Percentiles rank a stretch among this genome's conserved stretches.
These are phyloP conservation scores for Bufo gargarizans DNA, from an alignment of 2,113 vertebrate genomes.

Conservation along the genomic window DNA sequence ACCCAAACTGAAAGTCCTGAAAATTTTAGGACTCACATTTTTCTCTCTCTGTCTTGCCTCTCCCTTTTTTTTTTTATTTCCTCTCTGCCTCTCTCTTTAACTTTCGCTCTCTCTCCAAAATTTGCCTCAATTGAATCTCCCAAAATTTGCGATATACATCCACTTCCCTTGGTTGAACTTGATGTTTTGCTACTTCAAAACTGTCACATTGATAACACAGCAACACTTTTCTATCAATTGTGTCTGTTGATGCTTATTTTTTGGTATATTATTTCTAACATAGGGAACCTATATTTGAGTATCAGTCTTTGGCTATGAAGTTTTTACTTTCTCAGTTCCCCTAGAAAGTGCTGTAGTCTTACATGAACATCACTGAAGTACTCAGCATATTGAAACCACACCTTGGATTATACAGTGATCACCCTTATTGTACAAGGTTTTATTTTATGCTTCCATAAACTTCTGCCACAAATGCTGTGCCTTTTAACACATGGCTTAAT, in stretches of 20 bases:
- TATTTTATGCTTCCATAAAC: conserved; percentile 36
- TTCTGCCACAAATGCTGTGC: neutral
- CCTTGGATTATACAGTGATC: conserved; percentile 30
- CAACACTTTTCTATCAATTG: neutral
- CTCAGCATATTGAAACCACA: conserved; percentile 25
- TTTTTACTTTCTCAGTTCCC: neutral
- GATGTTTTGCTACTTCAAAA: neutral
- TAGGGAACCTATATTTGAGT: neutral
- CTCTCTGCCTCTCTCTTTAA: too few species aligned
- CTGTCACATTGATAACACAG: neutral
- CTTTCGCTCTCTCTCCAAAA: too few species aligned
- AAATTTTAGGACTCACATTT: too few species aligned
- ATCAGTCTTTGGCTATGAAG: neutral
- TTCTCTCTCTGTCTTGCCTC: too few species aligned
- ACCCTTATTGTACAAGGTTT: conserved; percentile 16
- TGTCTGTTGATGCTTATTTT: neutral
- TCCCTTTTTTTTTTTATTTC: too few species aligned
- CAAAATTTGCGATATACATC: too few species aligned
- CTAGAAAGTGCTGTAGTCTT: too few species aligned
- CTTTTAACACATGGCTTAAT: neutral
- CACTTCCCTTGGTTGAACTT: too few species aligned
- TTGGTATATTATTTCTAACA: neutral
- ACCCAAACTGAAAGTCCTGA: too few species aligned
- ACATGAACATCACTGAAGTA: neutral
- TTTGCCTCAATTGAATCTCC: too few species aligned